These are phyloP conservation scores for Pseudoatta argentina DNA, from an alignment of 1,140 invertebrate genomes.

Conservation along the genomic window DNA sequence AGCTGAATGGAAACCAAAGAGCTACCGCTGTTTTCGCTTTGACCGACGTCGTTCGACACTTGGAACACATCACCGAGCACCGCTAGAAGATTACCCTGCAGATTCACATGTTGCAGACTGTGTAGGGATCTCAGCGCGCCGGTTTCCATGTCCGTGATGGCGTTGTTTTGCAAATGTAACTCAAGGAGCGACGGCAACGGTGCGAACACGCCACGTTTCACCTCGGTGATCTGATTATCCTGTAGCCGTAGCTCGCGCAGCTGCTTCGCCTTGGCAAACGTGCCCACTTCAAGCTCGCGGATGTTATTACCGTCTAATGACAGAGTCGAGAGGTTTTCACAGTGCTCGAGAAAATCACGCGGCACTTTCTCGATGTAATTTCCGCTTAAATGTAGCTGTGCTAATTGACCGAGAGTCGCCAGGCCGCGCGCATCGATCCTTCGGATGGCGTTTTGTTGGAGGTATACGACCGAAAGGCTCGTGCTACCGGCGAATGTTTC, in stretches of 20 bases:
- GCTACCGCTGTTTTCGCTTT: conserved; percentile 81
- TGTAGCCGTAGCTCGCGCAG: conserved; percentile 94
- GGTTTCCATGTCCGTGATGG: conserved; percentile 92
- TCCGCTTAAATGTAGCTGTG: conserved; percentile 94
- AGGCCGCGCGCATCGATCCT: conserved; percentile 91
- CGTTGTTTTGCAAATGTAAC: conserved; percentile 95
- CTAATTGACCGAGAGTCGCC: conserved; percentile 90
- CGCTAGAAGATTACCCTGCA: conserved; percentile 94
- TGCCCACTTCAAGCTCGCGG: conserved; percentile 91
- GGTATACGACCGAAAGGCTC: conserved; percentile 93
- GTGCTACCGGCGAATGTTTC: conserved; percentile 93
- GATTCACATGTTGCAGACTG: conserved; percentile 94
- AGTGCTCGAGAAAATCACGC: conserved; percentile 91
- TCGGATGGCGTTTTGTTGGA: conserved; percentile 95
- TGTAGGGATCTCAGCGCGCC: conserved; percentile 93
- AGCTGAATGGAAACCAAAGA: conserved; percentile 95
- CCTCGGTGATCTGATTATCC: conserved; percentile 92
- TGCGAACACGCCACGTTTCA: conserved; percentile 93
- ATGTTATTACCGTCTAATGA: conserved; percentile 97
- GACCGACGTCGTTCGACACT: conserved; percentile 78
- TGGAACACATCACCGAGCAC: conserved; percentile 93
- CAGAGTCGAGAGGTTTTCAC: conserved; percentile 92
- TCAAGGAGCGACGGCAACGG: conserved; percentile 93
- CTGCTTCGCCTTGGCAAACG: conserved; percentile 91
- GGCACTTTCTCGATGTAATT: conserved; percentile 94